These are phyloP conservation scores for Cheirogaleus medius DNA, from an alignment of 2,113 vertebrate species.

Conservation along the genomic window DNA sequence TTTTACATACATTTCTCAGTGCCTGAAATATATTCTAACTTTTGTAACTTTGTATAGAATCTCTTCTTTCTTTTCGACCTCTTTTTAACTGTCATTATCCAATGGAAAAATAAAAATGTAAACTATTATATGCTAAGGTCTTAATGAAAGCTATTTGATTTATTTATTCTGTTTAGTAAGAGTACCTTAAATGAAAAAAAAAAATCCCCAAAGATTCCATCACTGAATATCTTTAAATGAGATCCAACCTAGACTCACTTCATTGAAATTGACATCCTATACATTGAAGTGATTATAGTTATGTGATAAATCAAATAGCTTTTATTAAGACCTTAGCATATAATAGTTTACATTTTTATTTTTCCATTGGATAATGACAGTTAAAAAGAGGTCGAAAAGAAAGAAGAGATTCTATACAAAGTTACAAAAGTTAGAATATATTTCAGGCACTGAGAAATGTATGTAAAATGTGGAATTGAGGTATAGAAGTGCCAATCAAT, in stretches of 20 bases:
- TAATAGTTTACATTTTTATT: neutral
- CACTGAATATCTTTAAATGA: neutral
- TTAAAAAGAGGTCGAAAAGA: neutral
- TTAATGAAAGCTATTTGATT: neutral
- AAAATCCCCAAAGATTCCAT: neutral
- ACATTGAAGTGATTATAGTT: neutral
- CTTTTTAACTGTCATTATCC: neutral
- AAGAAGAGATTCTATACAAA: neutral
- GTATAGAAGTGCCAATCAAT: neutral
- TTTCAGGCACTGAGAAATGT: neutral
- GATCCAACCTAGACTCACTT: neutral
- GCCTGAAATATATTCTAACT: neutral
- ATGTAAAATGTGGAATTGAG: neutral
- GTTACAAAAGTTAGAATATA: neutral
- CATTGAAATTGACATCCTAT: neutral
- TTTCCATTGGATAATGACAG: neutral
- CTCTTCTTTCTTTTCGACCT: neutral
- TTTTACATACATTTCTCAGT: neutral
- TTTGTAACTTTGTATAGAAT: neutral
- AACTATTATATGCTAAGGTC: neutral
- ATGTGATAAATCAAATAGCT: neutral
- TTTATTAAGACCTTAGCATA: neutral
- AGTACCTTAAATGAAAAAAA: neutral
- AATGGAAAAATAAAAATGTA: neutral
- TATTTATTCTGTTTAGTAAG: neutral